These are phyloP conservation scores for Agapornis roseicollis DNA, from an alignment of 2,113 vertebrate species.

Conservation along the genomic window DNA sequence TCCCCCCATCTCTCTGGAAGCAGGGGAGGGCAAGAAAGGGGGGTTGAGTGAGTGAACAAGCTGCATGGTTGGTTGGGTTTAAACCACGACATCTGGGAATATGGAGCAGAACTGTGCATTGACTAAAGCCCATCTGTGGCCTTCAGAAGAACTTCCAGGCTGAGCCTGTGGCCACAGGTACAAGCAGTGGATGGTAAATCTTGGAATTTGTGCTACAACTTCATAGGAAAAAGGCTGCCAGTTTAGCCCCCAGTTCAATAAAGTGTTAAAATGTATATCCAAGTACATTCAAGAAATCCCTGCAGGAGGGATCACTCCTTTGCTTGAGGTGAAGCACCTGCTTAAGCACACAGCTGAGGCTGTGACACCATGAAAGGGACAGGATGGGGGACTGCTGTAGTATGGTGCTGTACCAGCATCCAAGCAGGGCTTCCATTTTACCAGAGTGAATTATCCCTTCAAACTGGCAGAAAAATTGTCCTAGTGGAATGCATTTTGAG, in stretches of 20 bases:
- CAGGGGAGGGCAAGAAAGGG: too few relatives aligned
- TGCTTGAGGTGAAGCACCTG: neutral
- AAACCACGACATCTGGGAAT: too few relatives aligned
- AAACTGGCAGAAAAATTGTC: neutral
- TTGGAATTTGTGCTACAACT: neutral
- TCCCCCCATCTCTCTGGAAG: too few relatives aligned
- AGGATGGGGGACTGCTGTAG: neutral
- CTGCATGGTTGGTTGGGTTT: too few relatives aligned
- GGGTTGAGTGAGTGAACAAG: too few relatives aligned
- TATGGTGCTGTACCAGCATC: neutral
- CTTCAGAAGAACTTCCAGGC: neutral
- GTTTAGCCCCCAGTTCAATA: neutral
- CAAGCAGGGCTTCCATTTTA: neutral
- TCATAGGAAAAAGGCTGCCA: neutral
- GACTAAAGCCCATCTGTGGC: neutral
- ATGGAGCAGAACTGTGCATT: rapidly evolving
- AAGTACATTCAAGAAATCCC: neutral
- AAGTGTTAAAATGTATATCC: neutral
- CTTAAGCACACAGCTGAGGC: neutral
- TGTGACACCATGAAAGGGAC: neutral
- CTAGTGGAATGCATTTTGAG: neutral
- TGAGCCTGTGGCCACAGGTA: neutral
- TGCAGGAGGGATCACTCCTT: neutral
- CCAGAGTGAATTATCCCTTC: neutral
- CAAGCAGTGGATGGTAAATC: neutral